These are phyloP conservation scores for Stenopsyche tienmushanensis DNA, from an alignment of 1,140 invertebrate species.

Conservation along the genomic window DNA sequence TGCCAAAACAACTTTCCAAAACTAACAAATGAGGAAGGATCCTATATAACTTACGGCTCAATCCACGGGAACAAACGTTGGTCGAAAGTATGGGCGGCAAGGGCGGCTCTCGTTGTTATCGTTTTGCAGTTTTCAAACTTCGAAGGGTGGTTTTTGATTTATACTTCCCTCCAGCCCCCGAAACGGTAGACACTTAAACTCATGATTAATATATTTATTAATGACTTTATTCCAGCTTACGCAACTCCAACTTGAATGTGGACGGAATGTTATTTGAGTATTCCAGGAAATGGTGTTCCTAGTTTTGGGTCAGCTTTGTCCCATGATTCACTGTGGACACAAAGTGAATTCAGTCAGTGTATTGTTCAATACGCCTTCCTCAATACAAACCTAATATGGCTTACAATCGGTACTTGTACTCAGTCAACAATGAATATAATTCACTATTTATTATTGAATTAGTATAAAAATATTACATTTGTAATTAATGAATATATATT, in stretches of 20 bases:
- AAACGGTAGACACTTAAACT: not conserved
- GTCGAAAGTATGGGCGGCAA: not conserved
- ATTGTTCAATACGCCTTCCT: too few relatives aligned
- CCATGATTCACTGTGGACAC: too few relatives aligned
- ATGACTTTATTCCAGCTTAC: not conserved
- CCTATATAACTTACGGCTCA: constrained; percentile 12
- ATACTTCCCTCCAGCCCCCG: not conserved
- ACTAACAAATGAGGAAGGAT: constrained; percentile 12
- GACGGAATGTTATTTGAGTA: not conserved
- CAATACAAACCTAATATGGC: too few relatives aligned
- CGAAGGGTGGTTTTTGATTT: constrained; percentile 3
- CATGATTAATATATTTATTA: constrained; percentile 10
- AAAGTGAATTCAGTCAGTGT: too few relatives aligned
- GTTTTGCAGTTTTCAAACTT: constrained; percentile 7
- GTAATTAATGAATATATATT: too few relatives aligned
- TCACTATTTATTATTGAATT: too few relatives aligned
- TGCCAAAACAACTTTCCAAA: constrained; percentile 7
- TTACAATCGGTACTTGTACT: too few relatives aligned
- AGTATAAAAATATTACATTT: too few relatives aligned
- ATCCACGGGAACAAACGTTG: not conserved
- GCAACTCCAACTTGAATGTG: not conserved
- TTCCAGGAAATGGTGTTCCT: too few relatives aligned
- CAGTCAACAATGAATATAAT: too few relatives aligned
- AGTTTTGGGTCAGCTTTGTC: too few relatives aligned
- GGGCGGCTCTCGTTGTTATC: not conserved